phyloP scores from a whole-genome alignment of 37 sponge, comb jelly and placozoan species.

The Tethya wilhelma region DNA sequence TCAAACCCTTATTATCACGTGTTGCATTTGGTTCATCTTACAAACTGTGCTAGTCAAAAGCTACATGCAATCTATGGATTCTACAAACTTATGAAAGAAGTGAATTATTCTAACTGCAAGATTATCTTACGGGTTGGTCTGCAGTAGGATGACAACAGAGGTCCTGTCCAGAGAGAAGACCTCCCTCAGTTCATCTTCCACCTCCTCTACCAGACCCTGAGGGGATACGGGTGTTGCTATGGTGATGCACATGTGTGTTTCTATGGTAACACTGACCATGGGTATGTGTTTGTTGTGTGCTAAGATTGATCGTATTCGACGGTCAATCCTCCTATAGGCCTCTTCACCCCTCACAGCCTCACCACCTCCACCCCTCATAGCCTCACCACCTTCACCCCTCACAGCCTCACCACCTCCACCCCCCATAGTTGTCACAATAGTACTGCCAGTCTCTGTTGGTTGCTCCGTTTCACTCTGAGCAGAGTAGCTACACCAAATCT shows the following conservation, averaged over 20 bases:
- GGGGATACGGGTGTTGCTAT: neutral
- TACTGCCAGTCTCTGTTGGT: conserved; percentile 9
- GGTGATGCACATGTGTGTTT: neutral
- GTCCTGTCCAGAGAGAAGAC: conserved; percentile 16
- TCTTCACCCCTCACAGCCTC: neutral
- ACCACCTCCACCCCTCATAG: neutral
- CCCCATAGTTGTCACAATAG: neutral
- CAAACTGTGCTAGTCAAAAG: too few species aligned
- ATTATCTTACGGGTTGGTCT: conserved; percentile 26
- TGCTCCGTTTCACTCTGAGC: conserved; percentile 32
- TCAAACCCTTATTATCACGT: too few species aligned
- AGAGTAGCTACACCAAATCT: conserved; percentile 49
- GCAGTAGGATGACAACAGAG: conserved; percentile 21
- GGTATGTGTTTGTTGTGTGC: conserved; percentile 58
- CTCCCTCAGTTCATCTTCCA: conserved; percentile 36
- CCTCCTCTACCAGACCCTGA: conserved; percentile 22
- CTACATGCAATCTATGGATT: neutral
- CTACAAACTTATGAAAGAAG: neutral
- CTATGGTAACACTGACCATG: conserved; percentile 15
- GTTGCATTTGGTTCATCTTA: too few species aligned
- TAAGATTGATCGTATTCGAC: conserved; percentile 27
- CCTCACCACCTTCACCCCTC: neutral
- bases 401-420: neutral
- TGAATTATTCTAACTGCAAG: neutral
- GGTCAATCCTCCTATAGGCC: conserved; percentile 26